Conservation (phyloP, 2,113 vertebrate genomes). For the Malurus melanocephalus region DNA sequence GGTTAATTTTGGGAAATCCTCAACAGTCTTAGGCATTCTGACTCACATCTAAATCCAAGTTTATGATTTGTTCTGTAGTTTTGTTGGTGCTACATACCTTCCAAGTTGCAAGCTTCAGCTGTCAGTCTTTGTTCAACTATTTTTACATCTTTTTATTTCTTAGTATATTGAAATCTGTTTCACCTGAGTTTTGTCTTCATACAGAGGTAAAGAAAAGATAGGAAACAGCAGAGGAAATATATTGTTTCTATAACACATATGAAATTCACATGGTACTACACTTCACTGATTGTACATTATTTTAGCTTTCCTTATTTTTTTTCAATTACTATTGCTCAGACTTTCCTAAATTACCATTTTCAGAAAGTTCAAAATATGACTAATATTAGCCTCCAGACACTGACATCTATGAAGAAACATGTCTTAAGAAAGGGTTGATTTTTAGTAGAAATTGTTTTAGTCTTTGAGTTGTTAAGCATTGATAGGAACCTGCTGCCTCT, state of each 20-base stretch:
- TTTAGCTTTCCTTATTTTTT: neutral
- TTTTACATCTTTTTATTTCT: neutral
- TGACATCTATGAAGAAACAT: neutral
- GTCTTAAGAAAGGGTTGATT: neutral
- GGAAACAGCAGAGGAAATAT: neutral
- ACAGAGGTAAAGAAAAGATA: neutral
- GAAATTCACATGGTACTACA: neutral
- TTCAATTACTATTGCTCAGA: neutral
- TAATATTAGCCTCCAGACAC: neutral
- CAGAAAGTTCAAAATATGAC: neutral
- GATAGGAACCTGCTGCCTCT: neutral
- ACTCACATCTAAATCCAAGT: neutral
- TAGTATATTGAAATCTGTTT: neutral
- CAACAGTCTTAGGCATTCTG: neutral
- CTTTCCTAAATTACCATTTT: neutral
- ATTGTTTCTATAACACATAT: neutral
- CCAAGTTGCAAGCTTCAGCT: neutral
- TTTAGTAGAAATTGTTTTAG: neutral
- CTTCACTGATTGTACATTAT: neutral
- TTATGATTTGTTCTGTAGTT: neutral
- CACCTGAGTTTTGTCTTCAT: neutral
- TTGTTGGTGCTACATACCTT: neutral
- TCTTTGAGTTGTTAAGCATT: neutral
- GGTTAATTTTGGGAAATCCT: neutral
- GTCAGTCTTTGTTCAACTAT: neutral